phyloP scores from a whole-genome alignment of 1,140 invertebrate genomes.

The Drosophila paulistorum region DNA sequence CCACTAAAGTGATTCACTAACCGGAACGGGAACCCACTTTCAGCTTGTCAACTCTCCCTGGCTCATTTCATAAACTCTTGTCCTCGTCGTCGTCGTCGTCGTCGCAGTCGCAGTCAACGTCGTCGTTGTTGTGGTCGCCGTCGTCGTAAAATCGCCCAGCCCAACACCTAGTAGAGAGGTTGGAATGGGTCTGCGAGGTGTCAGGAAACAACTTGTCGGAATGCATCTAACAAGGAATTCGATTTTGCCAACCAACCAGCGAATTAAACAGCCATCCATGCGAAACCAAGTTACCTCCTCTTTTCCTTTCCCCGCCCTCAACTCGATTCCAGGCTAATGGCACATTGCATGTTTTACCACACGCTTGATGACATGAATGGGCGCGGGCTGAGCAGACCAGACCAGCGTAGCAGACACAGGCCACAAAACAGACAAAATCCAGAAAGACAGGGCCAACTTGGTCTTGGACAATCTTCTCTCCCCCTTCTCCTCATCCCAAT shows the following conservation, averaged over 20 bases:
- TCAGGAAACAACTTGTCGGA: constrained; percentile 83
- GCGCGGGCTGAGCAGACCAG: constrained; percentile 68
- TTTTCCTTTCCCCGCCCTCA: constrained; percentile 14
- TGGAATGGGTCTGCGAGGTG: constrained; percentile 54
- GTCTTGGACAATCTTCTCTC: background rate
- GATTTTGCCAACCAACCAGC: constrained; percentile 75
- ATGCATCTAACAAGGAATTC: constrained; percentile 83
- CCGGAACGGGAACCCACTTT: constrained; percentile 44
- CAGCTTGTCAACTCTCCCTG: constrained; percentile 70
- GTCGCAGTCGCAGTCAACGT: background rate
- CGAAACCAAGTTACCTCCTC: constrained; percentile 11
- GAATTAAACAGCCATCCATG: constrained; percentile 24
- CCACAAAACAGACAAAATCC: constrained; percentile 10
- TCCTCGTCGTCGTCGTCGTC: constrained; percentile 29
- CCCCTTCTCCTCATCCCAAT: background rate
- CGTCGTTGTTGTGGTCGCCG: constrained; percentile 21
- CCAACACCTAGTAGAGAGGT: constrained; percentile 67
- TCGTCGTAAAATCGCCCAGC: constrained; percentile 67
- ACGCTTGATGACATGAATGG: constrained; percentile 82
- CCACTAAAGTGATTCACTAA: constrained; percentile 68
- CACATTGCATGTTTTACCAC: constrained; percentile 83
- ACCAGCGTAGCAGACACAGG: constrained; percentile 47
- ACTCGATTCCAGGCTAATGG: constrained; percentile 68
- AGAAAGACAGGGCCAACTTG: constrained; percentile 25
- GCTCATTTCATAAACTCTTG: constrained; percentile 81